Percentiles rank a stretch among this genome's conserved stretches.
These are phyloP conservation scores for Dendrocincla fuliginosa DNA, from an alignment of 2,797 vertebrate species.

Conservation along the genomic window DNA sequence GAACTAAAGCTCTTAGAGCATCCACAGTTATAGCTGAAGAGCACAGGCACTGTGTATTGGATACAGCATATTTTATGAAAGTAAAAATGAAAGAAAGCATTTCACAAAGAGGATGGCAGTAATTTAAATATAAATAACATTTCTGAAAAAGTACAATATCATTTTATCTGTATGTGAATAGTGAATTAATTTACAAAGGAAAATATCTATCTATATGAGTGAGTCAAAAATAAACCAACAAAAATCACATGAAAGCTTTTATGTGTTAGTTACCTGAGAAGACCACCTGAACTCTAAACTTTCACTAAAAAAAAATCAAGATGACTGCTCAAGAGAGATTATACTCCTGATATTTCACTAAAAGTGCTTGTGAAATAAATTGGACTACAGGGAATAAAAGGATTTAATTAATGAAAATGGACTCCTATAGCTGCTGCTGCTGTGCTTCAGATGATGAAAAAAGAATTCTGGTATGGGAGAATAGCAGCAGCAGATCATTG, in stretches of 20 bases:
- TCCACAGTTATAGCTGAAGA: neutral
- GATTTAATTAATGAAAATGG: constrained; percentile 3
- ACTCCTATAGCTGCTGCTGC: neutral
- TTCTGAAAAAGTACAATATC: neutral
- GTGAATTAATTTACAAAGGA: neutral
- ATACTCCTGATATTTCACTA: neutral
- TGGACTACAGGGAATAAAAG: neutral
- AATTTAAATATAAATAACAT: neutral
- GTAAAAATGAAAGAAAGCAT: neutral
- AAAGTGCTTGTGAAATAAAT: constrained; percentile 17
- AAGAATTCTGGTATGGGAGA: neutral
- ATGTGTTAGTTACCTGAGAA: neutral
- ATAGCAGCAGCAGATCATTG: neutral
- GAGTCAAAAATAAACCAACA: neutral
- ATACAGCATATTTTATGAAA: neutral
- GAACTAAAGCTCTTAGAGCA: neutral
- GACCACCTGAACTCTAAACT: neutral
- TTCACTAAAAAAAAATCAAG: neutral
- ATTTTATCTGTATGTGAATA: neutral
- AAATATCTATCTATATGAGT: neutral
- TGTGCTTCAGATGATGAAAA: neutral
- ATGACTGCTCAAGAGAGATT: neutral
- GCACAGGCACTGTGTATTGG: neutral
- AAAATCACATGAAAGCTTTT: neutral
- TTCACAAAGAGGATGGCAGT: neutral